phyloP scores from a whole-genome alignment of 2,888 invertebrate genomes.

The Torymus auratus region DNA sequence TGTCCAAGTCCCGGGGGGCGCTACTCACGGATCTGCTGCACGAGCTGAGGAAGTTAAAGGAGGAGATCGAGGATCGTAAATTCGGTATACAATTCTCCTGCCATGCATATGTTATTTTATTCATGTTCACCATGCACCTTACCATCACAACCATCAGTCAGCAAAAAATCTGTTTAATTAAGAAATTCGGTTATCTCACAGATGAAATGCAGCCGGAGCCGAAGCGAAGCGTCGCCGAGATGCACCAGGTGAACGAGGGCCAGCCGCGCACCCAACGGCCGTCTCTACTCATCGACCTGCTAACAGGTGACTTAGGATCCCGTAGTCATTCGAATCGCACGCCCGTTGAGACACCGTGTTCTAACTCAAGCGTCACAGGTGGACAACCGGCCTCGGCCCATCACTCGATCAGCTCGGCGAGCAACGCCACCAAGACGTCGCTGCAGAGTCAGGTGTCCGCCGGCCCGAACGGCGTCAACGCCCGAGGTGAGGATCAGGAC shows the following conservation, averaged over 20 bases:
- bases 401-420: conserved; percentile 68
- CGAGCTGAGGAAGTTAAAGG: conserved; percentile 90
- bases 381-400: conserved; percentile 65
- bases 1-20: conserved; percentile 91
- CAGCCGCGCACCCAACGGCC: conserved; percentile 80
- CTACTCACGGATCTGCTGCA: conserved; percentile 90
- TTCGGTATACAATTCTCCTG: conserved; percentile 68
- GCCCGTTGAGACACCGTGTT: conserved; percentile 71
- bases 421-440: conserved; percentile 67
- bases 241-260: conserved; percentile 70
- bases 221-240: conserved; percentile 72
- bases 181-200: conserved; percentile 47
- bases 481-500: conserved; percentile 35
- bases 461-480: conserved; percentile 5
- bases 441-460: conserved; percentile 64
- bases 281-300: conserved; percentile 83
- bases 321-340: conserved; percentile 68
- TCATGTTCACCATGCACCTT: too few relatives aligned
- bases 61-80: conserved; percentile 87
- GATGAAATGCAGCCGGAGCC: conserved; percentile 74
- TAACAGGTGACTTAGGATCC: conserved; percentile 79
- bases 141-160: too few relatives aligned
- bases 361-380: conserved; percentile 64
- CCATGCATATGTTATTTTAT: too few relatives aligned
- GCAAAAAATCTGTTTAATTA: too few relatives aligned